Conservation (phyloP, 2,113 vertebrate genomes). For the Podiceps cristatus region DNA sequence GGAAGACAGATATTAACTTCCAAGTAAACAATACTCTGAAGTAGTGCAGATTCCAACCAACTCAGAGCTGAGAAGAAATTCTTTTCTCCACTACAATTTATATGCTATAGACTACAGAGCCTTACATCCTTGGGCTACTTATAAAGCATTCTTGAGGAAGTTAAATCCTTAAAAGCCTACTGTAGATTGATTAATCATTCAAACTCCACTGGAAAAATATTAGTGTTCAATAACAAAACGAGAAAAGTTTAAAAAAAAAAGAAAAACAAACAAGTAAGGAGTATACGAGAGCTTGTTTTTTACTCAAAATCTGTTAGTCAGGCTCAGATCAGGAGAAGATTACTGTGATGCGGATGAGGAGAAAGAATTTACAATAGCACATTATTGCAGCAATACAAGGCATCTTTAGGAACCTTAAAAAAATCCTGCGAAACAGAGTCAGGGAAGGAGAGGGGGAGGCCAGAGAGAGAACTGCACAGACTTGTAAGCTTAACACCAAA, state of each 20-base stretch:
- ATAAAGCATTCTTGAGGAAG: not conserved
- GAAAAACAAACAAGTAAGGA: not conserved
- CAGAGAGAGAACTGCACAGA: fast-evolving
- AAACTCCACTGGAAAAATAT: not conserved
- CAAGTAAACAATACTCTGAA: not conserved
- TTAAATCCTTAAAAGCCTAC: not conserved
- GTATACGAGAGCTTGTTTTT: not conserved
- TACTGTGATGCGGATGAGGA: not conserved
- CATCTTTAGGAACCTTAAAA: not conserved
- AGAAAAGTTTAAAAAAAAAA: not conserved
- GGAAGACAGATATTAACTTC: not conserved
- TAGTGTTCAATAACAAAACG: not conserved
- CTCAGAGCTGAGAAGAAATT: not conserved
- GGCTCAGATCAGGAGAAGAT: not conserved
- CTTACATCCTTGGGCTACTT: not conserved
- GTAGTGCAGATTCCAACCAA: not conserved
- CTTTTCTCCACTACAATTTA: not conserved
- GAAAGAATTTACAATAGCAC: not conserved
- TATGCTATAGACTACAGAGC: not conserved
- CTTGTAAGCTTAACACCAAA: not conserved
- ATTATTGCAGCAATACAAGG: not conserved
- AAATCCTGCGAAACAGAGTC: not conserved
- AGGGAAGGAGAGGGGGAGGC: too few species aligned
- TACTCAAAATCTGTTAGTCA: not conserved
- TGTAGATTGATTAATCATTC: not conserved